Evolutionary conservation across 2,888 invertebrate genomes (phyloP).

Genomic region (Agrilus cyanescens): DNA sequence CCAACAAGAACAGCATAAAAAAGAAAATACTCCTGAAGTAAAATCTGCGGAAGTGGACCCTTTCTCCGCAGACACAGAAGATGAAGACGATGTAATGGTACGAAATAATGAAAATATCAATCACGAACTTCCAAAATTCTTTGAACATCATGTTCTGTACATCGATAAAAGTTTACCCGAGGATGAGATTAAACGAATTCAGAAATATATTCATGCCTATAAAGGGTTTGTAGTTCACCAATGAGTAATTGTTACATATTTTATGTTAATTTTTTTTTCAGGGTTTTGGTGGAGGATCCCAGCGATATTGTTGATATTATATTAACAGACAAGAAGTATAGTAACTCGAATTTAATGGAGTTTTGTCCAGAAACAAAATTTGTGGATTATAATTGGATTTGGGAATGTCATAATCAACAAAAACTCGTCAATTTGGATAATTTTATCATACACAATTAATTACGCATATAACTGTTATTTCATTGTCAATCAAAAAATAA

Average conservation of each 20-base stretch:
- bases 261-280: conserved; percentile 11
- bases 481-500: too few relatives aligned
- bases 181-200: conserved; percentile 27
- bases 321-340: conserved; percentile 19
- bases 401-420: conserved; percentile 42
- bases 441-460: neutral
- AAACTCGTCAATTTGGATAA: conserved; percentile 19
- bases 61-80: conserved; percentile 31
- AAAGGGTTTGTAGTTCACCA: conserved; percentile 38
- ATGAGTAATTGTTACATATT: neutral
- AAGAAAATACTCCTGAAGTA: conserved; percentile 5
- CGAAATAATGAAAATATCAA: conserved; percentile 11
- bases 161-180: conserved; percentile 33
- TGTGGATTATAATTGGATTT: conserved; percentile 49
- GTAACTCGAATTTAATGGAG: conserved; percentile 15
- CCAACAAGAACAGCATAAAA: conserved; percentile 17
- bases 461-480: too few relatives aligned
- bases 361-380: conserved; percentile 23
- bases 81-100: conserved; percentile 20
- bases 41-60: conserved; percentile 9
- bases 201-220: conserved; percentile 48
- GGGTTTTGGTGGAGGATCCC: conserved; percentile 25
- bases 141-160: conserved; percentile 39
- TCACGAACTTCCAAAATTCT: conserved; percentile 35
- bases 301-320: conserved; percentile 25